phyloP scores from a whole-genome alignment of 2,888 invertebrate species.

The Blera fallax region DNA sequence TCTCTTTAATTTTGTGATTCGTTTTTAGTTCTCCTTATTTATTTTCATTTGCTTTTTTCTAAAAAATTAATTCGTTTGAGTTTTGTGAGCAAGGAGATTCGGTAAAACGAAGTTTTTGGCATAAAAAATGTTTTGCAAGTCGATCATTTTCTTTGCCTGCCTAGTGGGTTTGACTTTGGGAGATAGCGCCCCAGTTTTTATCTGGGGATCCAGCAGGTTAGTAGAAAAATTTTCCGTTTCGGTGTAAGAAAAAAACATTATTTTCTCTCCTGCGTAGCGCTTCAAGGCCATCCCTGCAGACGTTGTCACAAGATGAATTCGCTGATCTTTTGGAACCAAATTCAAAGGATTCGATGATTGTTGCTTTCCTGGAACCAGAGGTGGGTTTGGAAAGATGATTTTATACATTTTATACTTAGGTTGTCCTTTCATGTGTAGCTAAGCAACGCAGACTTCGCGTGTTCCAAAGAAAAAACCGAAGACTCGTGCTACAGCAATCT shows the following conservation, averaged over 20 bases:
- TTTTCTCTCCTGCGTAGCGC: constrained; percentile 71
- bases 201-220: constrained; percentile 83
- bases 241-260: constrained; percentile 8
- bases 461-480: constrained; percentile 78
- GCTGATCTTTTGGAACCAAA: constrained; percentile 74
- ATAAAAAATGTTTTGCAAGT: constrained; percentile 77
- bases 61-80: constrained; percentile 52
- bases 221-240: constrained; percentile 56
- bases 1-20: constrained; percentile 53
- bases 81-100: constrained; percentile 5
- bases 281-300: constrained; percentile 76
- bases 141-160: constrained; percentile 76
- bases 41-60: constrained; percentile 75
- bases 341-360: constrained; percentile 79
- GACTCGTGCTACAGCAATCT: constrained; percentile 81
- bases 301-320: constrained; percentile 77
- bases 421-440: constrained; percentile 78
- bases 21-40: constrained; percentile 76
- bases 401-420: background rate
- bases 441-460: constrained; percentile 82
- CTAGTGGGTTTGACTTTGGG: constrained; percentile 77
- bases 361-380: constrained; percentile 83
- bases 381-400: constrained; percentile 78
- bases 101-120: background rate
- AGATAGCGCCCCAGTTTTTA: constrained; percentile 84